Conservation (phyloP, 1,140 invertebrate genomes). For the Heliconius hermathena region DNA sequence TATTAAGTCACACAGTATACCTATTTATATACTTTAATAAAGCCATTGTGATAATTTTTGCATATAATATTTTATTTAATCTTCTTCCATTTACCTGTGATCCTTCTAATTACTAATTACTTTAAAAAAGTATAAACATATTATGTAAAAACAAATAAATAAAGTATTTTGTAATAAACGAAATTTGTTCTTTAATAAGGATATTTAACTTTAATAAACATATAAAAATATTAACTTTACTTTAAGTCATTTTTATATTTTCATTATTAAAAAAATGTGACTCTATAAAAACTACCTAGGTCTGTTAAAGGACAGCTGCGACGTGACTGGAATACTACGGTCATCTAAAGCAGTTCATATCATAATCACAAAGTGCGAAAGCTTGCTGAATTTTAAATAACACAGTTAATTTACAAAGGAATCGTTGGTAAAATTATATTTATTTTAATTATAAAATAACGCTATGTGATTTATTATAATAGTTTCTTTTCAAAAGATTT, state of each 20-base stretch:
- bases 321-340: slow-evolving; percentile 64
- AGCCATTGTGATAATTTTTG: slow-evolving; percentile 82
- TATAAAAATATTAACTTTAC: neutral
- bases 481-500: neutral
- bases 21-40: slow-evolving; percentile 82
- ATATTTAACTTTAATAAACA: too few relatives aligned
- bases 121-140: neutral
- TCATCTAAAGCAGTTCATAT: slow-evolving; percentile 58
- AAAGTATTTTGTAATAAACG: neutral
- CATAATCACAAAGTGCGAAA: slow-evolving; percentile 62
- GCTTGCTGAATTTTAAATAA: slow-evolving; percentile 64
- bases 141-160: neutral
- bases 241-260: slow-evolving; percentile 12
- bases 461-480: neutral
- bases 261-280: neutral
- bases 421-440: slow-evolving; percentile 8
- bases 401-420: slow-evolving; percentile 46
- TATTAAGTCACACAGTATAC: slow-evolving; percentile 80
- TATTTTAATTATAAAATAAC: neutral
- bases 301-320: slow-evolving; percentile 57
- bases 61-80: slow-evolving; percentile 61
- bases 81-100: slow-evolving; percentile 38
- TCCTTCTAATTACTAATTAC: neutral
- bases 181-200: too few relatives aligned
- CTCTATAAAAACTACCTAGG: slow-evolving; percentile 47